A percentile compares a stretch with the other conserved stretches of the same genome.
Evolutionary conservation across 1,140 invertebrate genomes (phyloP).

Genomic region (Saxidomus purpurata): DNA sequence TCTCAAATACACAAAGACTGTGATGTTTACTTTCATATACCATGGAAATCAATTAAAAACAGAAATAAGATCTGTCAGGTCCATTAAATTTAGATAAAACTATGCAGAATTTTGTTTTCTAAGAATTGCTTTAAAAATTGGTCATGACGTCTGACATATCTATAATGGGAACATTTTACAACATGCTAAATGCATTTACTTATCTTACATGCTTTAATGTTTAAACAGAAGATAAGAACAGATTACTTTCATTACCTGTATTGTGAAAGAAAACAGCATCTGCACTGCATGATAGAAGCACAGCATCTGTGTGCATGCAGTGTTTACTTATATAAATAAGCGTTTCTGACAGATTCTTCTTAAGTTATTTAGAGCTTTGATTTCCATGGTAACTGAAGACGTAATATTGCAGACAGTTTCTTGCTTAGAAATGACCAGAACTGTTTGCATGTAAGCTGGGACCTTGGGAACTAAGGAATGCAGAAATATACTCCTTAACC

Average conservation of each 20-base stretch:
- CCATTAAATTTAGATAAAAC: background rate
- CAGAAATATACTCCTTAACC: slow-evolving; percentile 31
- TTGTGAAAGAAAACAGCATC: background rate
- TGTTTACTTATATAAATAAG: background rate
- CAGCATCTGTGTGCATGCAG: background rate
- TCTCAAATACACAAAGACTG: background rate
- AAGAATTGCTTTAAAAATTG: too few relatives aligned
- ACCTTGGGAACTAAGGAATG: slow-evolving; percentile 28
- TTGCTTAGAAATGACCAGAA: slow-evolving; percentile 30
- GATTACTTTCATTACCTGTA: background rate
- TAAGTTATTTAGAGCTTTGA: too few relatives aligned
- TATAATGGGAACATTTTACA: background rate
- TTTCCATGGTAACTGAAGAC: background rate
- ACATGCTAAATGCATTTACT: slow-evolving; percentile 1
- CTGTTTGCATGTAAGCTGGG: slow-evolving; percentile 39
- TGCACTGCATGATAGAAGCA: background rate
- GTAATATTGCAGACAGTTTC: slow-evolving; percentile 18
- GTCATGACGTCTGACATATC: background rate
- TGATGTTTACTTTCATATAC: background rate
- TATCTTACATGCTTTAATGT: background rate
- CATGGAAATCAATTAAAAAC: slow-evolving; percentile 15
- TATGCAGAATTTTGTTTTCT: background rate
- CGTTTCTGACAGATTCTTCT: background rate
- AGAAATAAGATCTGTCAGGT: background rate
- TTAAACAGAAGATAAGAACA: background rate